Evolutionary conservation across 2,113 vertebrate genomes (phyloP).

Genomic region (Mesoclemmys tuberculata): DNA sequence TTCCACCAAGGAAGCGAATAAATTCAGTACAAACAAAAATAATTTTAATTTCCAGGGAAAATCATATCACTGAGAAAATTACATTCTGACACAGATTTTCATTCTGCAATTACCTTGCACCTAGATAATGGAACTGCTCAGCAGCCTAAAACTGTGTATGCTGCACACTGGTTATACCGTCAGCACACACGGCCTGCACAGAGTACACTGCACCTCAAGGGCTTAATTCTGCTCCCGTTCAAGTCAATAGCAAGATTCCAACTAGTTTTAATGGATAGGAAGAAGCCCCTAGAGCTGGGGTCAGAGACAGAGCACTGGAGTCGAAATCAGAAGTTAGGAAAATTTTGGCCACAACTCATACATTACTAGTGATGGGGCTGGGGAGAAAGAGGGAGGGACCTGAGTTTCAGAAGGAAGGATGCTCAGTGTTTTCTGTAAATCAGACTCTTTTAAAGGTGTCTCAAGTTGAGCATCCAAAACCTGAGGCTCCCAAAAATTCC

Average conservation of each 20-base stretch:
- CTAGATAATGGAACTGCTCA: neutral
- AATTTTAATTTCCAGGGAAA: neutral
- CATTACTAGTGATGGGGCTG: neutral
- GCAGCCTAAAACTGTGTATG: neutral
- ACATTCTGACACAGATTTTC: neutral
- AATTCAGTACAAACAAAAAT: neutral
- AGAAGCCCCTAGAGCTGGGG: conserved; percentile 25
- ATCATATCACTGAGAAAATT: neutral
- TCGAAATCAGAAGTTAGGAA: conserved; percentile 14
- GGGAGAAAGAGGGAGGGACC: neutral
- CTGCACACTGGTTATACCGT: neutral
- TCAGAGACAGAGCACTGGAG: conserved; percentile 2
- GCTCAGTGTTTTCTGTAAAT: neutral
- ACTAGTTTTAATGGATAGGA: conserved; percentile 10
- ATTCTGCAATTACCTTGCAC: neutral
- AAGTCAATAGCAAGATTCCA: conserved; percentile 52
- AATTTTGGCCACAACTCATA: neutral
- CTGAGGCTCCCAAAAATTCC: neutral
- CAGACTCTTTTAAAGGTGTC: neutral
- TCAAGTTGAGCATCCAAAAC: neutral
- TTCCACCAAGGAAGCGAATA: neutral
- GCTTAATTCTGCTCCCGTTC: conserved; percentile 25
- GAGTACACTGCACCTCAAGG: neutral
- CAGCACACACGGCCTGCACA: neutral
- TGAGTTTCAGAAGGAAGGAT: conserved; percentile 24